Percentiles rank a stretch among this genome's conserved stretches.
Conservation (phyloP, 2,797 vertebrate species). For the Myotis vivesi region DNA sequence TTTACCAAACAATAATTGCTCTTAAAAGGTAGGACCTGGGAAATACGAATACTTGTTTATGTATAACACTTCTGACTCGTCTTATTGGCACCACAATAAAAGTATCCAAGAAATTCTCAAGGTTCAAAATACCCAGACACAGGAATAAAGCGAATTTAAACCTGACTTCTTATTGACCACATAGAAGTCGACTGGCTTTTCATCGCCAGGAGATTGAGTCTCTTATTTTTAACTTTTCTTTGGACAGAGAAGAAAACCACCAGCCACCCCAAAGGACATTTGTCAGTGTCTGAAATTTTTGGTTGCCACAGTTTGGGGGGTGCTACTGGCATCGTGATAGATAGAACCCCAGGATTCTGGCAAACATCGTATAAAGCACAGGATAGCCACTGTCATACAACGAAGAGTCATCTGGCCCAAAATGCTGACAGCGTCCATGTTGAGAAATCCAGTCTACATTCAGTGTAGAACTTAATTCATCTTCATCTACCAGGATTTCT, state of each 20-base stretch:
- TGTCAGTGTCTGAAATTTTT: neutral
- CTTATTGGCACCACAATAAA: neutral
- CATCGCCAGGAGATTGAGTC: neutral
- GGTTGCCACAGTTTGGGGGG: neutral
- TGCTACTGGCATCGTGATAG: neutral
- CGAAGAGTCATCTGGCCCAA: neutral
- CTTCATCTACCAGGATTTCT: neutral
- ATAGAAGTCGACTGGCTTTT: neutral
- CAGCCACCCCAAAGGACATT: neutral
- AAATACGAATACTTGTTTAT: neutral
- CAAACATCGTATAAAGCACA: rapidly evolving
- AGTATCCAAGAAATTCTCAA: neutral
- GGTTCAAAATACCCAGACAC: neutral
- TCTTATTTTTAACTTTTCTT: neutral
- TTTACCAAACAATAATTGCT: neutral
- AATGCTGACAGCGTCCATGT: neutral
- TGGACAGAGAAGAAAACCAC: neutral
- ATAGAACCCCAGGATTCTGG: neutral
- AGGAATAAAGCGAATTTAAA: neutral
- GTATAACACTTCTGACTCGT: neutral
- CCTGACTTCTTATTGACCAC: neutral
- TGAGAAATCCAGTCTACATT: neutral
- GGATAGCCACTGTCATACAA: neutral
- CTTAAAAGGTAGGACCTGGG: neutral
- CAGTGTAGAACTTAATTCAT: neutral